Conservation (phyloP, 2,888 invertebrate species). For the Cataglyphis albicans region DNA sequence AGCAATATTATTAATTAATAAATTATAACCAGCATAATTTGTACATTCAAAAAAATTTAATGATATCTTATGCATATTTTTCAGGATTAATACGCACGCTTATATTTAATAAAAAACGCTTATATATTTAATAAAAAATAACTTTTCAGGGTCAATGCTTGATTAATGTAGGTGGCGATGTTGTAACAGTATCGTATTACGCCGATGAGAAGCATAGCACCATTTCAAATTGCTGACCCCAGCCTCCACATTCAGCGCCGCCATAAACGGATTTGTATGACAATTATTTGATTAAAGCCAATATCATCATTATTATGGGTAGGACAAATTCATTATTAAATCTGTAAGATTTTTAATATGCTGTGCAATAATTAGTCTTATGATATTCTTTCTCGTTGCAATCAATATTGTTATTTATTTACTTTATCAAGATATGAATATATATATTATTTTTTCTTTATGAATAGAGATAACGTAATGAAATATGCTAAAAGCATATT, state of each 20-base stretch:
- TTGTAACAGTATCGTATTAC: slow-evolving; percentile 93
- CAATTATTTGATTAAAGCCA: neutral
- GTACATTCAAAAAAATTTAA: neutral
- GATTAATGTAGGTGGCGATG: slow-evolving; percentile 98
- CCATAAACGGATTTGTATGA: slow-evolving; percentile 71
- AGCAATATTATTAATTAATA: neutral
- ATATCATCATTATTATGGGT: neutral
- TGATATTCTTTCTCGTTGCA: neutral
- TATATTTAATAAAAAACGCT: neutral
- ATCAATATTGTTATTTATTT: slow-evolving; percentile 36
- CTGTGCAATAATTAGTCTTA: slow-evolving; percentile 7
- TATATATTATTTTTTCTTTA: neutral
- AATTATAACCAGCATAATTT: neutral
- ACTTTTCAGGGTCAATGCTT: slow-evolving; percentile 96
- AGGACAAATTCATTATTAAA: neutral
- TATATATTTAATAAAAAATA: slow-evolving; percentile 7
- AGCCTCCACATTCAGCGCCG: slow-evolving; percentile 83
- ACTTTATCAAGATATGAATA: slow-evolving; percentile 13
- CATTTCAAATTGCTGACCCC: slow-evolving; percentile 83
- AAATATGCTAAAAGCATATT: slow-evolving; percentile 1
- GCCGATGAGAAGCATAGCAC: slow-evolving; percentile 85
- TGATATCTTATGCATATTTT: neutral
- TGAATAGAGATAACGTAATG: neutral
- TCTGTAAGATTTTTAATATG: neutral
- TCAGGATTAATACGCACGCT: neutral